Evolutionary conservation across 2,888 invertebrate genomes (phyloP), one percentile per base, ranked within the genome.

Genomic region (Drosophila infuscata): DNA sequence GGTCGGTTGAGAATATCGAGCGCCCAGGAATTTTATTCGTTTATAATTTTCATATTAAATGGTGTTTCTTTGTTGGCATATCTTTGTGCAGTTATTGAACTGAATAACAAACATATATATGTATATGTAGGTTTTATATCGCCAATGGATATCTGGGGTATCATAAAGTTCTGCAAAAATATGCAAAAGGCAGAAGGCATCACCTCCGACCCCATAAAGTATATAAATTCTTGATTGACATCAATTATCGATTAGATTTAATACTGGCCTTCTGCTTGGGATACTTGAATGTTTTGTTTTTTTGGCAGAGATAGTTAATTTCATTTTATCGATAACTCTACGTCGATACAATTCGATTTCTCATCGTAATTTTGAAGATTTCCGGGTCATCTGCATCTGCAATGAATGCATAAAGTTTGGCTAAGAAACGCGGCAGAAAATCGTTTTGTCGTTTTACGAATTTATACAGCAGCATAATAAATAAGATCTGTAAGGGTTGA

Each of bases 11-110:
- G 43, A 61, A 41, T 36, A 25, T 30, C 59, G 71, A 58, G 78
- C 57, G 68, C 58, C 71, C 69, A 88, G 79, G 76, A 80, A 83
- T 88, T 88, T 83, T 30, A 83, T 85, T 88, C 77, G 75, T 69
- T 77, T 76, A 72, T 81, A 70, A 61, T 68, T 85, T 85, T 76
- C 30, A 79, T 82, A 81, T 77, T 81, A 85, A 85, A 85, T 69
- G 70, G 57, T 81, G 78, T 60, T 48, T 35, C 59, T 76, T 66
- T 72, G 57, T 68, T 66, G 58, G 38, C 60, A 41, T 67, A 51
- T 52, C 9, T 66, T 11, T 63, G 12, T 68, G 58, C 48, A 54
- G 35, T 62, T 38, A 8, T 25, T 25, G 15, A 46, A 8, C 25
- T 25, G 25, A 25, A 25, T 25, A 46, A 61, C 30, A 29, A 17